These are phyloP conservation scores for Brachirus orientalis DNA, from an alignment of 2,113 vertebrate species.

Conservation along the genomic window DNA sequence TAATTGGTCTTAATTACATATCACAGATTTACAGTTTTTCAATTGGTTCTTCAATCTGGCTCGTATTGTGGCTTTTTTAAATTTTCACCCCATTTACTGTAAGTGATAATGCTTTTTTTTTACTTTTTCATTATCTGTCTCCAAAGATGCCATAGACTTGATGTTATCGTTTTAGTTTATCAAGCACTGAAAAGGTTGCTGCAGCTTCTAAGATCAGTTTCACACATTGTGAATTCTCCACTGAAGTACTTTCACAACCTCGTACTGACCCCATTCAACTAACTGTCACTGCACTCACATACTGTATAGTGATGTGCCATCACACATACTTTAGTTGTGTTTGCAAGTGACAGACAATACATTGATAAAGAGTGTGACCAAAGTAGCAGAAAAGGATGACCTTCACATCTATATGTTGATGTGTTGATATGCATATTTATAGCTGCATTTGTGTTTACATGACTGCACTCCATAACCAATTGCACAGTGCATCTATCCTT, in stretches of 20 bases:
- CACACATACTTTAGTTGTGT: neutral
- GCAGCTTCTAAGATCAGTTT: slow-evolving; percentile 8
- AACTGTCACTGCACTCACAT: slow-evolving; percentile 8
- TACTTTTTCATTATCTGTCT: neutral
- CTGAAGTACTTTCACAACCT: neutral
- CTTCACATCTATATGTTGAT: slow-evolving; percentile 16
- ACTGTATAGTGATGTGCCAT: neutral
- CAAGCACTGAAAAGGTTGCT: slow-evolving; percentile 11
- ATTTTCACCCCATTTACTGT: no score
- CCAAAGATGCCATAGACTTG: neutral
- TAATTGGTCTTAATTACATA: slow-evolving; percentile 36
- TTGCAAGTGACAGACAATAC: neutral
- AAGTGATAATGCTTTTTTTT: no score
- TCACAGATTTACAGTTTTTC: slow-evolving; percentile 12
- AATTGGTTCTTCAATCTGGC: slow-evolving; percentile 1
- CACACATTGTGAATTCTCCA: neutral
- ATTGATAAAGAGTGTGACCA: neutral
- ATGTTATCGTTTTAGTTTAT: slow-evolving; percentile 13
- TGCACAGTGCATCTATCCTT: neutral
- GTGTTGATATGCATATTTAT: slow-evolving; percentile 8
- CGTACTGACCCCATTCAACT: slow-evolving; percentile 7
- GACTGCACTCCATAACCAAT: slow-evolving; percentile 8
- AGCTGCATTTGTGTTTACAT: neutral
- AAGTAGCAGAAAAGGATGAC: neutral
- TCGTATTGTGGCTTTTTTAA: neutral